phyloP scores from a whole-genome alignment of 2,113 vertebrate genomes.

The Recurvirostra avosetta region DNA sequence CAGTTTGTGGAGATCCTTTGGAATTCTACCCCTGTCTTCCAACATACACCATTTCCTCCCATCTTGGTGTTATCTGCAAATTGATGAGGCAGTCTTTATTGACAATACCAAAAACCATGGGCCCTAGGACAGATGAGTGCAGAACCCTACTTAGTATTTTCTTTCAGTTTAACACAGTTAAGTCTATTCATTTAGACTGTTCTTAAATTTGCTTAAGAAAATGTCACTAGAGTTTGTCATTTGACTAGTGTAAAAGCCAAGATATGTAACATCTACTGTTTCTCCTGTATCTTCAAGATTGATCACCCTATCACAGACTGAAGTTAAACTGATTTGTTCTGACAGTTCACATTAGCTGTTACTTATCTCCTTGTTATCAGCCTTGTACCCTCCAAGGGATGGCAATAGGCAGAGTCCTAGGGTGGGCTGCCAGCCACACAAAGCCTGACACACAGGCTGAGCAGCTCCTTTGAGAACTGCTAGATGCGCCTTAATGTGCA shows the following conservation, averaged over 20 bases:
- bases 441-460: neutral
- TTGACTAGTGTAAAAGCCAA: neutral
- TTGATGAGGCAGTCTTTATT: neutral
- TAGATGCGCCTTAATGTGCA: neutral
- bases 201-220: conserved; percentile 3
- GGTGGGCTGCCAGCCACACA: neutral
- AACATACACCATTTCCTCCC: neutral
- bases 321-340: conserved; percentile 20
- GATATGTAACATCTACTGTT: neutral
- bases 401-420: neutral
- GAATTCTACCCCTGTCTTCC: neutral
- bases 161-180: neutral
- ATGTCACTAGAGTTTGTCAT: neutral
- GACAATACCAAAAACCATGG: neutral
- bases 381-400: neutral
- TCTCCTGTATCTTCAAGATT: neutral
- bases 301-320: neutral
- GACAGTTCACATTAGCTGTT: conserved; percentile 3
- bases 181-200: neutral
- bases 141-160: neutral
- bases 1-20: neutral
- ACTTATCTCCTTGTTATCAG: neutral
- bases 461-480: neutral
- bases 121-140: neutral
- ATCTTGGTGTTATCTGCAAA: neutral